Conservation (phyloP, 1,140 invertebrate species). For the Temnothorax curvispinosus region DNA sequence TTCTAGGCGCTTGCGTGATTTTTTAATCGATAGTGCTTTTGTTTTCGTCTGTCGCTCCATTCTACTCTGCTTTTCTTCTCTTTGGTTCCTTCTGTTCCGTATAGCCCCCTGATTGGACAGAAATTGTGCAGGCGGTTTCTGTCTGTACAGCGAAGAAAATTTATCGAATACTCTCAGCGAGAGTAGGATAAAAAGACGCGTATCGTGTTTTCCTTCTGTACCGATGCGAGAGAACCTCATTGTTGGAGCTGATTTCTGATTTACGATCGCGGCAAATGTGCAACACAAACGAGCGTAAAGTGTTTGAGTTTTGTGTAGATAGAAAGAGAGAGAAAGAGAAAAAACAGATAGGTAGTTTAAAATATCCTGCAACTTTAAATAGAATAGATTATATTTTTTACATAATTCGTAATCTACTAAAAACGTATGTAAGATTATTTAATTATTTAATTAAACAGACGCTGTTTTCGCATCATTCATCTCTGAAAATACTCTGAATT, state of each 20-base stretch:
- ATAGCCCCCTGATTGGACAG: conserved; percentile 50
- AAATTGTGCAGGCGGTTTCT: conserved; percentile 41
- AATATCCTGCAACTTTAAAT: not conserved
- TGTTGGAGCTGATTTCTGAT: conserved; percentile 50
- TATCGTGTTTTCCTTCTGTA: conserved; percentile 35
- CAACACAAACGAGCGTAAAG: conserved; percentile 4
- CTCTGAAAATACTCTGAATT: not conserved
- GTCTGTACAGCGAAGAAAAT: conserved; percentile 67
- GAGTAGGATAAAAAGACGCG: conserved; percentile 58
- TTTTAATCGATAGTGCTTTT: conserved; percentile 76
- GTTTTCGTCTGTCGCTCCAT: conserved; percentile 51
- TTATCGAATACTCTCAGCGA: conserved; percentile 74
- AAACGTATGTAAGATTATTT: not conserved
- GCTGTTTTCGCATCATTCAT: not conserved
- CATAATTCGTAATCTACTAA: not conserved
- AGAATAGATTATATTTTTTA: not conserved
- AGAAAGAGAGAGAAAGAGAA: not conserved
- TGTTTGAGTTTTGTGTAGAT: not conserved
- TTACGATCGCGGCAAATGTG: conserved; percentile 32
- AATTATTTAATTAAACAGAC: not conserved
- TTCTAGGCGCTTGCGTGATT: conserved; percentile 64
- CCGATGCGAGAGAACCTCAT: conserved; percentile 50
- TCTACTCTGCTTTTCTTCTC: not conserved
- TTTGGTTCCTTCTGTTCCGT: not conserved
- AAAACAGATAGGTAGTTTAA: not conserved